These are phyloP conservation scores for Eupsittula cactorum DNA, from an alignment of 2,113 vertebrate genomes.

Conservation along the genomic window DNA sequence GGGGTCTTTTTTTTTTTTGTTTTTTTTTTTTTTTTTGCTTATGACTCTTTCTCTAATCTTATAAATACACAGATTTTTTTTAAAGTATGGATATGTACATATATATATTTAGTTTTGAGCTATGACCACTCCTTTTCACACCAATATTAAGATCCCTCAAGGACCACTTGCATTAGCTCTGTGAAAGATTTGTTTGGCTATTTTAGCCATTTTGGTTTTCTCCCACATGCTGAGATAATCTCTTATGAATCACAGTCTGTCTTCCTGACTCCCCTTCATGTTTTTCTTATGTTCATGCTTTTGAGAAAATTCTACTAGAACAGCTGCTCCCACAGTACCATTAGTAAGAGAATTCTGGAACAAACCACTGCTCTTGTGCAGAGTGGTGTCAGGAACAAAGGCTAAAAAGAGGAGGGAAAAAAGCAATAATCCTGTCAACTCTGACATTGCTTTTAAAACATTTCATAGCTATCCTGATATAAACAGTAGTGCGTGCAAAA, in stretches of 20 bases:
- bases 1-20: neutral
- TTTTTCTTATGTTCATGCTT: neutral
- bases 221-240: neutral
- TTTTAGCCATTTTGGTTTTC: neutral
- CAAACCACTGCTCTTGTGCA: neutral
- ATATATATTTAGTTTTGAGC: neutral
- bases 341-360: neutral
- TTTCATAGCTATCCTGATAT: neutral
- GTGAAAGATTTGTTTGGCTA: neutral
- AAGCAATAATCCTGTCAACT: neutral
- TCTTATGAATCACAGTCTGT: neutral
- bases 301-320: neutral
- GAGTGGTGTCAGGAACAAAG: neutral
- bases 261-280: neutral
- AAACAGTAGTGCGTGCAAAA: neutral
- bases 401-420: accelerated
- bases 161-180: neutral
- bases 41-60: neutral
- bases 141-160: neutral
- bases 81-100: neutral
- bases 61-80: neutral
- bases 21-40: neutral
- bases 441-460: neutral
- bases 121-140: neutral
- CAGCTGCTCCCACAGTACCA: neutral